These are phyloP conservation scores for Sinonovacula constricta DNA, from an alignment of 1,140 invertebrate species.

Conservation along the genomic window DNA sequence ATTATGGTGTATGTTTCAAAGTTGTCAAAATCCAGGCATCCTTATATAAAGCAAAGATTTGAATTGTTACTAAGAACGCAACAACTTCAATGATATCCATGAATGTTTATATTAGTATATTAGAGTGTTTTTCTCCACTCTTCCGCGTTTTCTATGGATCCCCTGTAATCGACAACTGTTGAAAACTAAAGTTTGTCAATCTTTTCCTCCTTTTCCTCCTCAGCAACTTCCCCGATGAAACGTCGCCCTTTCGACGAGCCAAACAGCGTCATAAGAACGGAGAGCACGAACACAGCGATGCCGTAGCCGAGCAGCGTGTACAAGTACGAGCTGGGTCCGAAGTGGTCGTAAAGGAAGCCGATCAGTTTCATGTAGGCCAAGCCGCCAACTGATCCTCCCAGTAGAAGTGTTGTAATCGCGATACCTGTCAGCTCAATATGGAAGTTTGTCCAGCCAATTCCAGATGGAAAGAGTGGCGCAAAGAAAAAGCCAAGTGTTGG, in stretches of 20 bases:
- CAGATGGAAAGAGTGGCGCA: constrained; percentile 59
- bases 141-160: too few species aligned
- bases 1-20: too few species aligned
- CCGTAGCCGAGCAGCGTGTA: constrained; percentile 57
- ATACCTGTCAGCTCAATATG: constrained; percentile 61
- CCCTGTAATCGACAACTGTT: too few species aligned
- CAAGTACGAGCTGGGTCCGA: constrained; percentile 56
- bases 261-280: constrained; percentile 22
- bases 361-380: constrained; percentile 59
- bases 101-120: too few species aligned
- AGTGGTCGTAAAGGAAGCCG: constrained; percentile 63
- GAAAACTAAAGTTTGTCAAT: too few species aligned
- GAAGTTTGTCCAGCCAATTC: constrained; percentile 61
- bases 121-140: too few species aligned
- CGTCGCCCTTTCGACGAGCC: constrained; percentile 41
- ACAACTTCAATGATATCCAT: too few species aligned
- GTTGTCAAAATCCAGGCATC: too few species aligned
- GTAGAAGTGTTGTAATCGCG: constrained; percentile 58
- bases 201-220: constrained; percentile 11
- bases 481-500: constrained; percentile 59
- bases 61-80: too few species aligned
- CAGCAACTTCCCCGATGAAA: constrained; percentile 9
- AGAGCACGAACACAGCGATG: constrained; percentile 15
- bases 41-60: too few species aligned
- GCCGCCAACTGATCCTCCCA: constrained; percentile 62